Conservation (phyloP, 2,113 vertebrate genomes). For the Noctilio leporinus region DNA sequence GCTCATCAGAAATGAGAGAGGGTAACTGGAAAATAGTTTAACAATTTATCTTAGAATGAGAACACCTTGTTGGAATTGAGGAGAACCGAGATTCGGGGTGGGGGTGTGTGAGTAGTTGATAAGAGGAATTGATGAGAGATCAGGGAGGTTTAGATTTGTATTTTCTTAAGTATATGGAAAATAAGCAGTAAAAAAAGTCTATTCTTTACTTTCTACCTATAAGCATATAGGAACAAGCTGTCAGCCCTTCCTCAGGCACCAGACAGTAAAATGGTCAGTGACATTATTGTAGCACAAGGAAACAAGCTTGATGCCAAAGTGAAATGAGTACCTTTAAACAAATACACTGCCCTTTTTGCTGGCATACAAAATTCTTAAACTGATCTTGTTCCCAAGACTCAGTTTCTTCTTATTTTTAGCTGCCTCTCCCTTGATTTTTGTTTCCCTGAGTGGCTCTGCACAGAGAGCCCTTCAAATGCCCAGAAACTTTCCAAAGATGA, state of each 20-base stretch:
- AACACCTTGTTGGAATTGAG: background rate
- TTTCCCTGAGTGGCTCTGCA: background rate
- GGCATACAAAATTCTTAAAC: conserved; percentile 16
- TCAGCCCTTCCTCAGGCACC: background rate
- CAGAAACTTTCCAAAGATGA: background rate
- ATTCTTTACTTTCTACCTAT: background rate
- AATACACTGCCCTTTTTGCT: conserved; percentile 11
- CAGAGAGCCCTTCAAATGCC: background rate
- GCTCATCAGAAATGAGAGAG: background rate
- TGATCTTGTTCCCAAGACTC: background rate
- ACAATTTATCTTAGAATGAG: background rate
- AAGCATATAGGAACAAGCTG: background rate
- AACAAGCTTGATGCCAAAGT: background rate
- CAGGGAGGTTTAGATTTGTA: background rate
- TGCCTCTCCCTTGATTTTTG: background rate
- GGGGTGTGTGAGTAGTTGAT: background rate
- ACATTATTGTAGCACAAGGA: background rate
- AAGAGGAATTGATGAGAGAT: background rate
- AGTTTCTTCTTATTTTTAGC: background rate
- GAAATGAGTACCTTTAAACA: conserved; percentile 36
- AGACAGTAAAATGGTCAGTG: background rate
- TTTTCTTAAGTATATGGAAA: conserved; percentile 7
- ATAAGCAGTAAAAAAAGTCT: background rate
- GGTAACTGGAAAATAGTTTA: background rate
- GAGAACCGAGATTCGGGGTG: background rate